Percentiles rank a stretch among this genome's conserved stretches.
Evolutionary conservation across 2,797 vertebrate species (phyloP).

Genomic region (Lepidocolaptes lacrymiger): DNA sequence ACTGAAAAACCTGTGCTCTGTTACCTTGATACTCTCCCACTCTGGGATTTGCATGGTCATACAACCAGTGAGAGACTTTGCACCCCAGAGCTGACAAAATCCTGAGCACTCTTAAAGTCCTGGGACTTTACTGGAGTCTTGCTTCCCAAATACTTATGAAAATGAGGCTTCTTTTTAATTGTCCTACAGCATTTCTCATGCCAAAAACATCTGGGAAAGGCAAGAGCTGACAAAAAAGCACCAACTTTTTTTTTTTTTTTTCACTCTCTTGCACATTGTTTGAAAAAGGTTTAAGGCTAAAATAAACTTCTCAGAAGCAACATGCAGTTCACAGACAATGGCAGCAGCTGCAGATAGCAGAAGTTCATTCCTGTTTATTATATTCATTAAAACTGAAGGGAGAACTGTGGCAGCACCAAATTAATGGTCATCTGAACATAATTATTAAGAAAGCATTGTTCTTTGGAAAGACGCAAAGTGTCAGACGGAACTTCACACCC

Average conservation of each 20-base stretch:
- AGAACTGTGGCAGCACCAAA: slow-evolving; percentile 32
- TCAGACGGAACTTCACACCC: slow-evolving; percentile 66
- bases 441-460: slow-evolving; percentile 61
- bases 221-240: background rate
- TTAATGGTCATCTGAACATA: slow-evolving; percentile 59
- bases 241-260: background rate
- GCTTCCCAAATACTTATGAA: slow-evolving; percentile 10
- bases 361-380: slow-evolving; percentile 63
- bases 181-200: background rate
- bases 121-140: background rate
- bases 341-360: slow-evolving; percentile 62
- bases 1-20: background rate
- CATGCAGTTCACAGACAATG: background rate
- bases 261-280: slow-evolving; percentile 29
- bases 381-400: slow-evolving; percentile 55
- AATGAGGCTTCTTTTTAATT: slow-evolving; percentile 27
- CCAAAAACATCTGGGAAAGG: slow-evolving; percentile 32
- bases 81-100: background rate
- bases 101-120: background rate
- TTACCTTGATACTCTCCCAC: background rate
- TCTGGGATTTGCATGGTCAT: background rate
- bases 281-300: slow-evolving; percentile 62
- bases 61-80: background rate
- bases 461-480: slow-evolving; percentile 53
- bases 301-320: slow-evolving; percentile 56